Percentiles rank a stretch among this genome's conserved stretches.
phyloP scores from a whole-genome alignment of 2,888 invertebrate genomes.

The Sisyra terminalis region DNA sequence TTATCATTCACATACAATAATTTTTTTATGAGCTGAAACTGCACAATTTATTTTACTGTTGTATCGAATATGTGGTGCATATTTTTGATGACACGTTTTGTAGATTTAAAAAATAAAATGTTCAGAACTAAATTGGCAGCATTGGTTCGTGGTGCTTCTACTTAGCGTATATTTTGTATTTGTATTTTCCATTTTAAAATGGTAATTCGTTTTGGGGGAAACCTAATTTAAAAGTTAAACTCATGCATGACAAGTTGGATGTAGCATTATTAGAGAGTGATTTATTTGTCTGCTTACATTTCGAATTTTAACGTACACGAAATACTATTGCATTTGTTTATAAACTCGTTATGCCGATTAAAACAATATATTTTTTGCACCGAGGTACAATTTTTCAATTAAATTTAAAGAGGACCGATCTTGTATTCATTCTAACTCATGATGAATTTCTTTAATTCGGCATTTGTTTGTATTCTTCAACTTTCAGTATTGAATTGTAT shows the following conservation, averaged over 20 bases:
- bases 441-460: no score
- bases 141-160: background rate
- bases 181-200: conserved; percentile 6
- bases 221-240: conserved; percentile 6
- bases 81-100: background rate
- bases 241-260: conserved; percentile 2
- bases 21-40: background rate
- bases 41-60: background rate
- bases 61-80: background rate
- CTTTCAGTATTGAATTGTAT: no score
- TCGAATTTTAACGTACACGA: background rate
- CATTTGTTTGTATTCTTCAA: no score
- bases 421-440: no score
- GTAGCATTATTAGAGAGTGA: no score
- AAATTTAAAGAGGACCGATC: no score
- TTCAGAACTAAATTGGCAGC: background rate
- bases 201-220: conserved; percentile 6
- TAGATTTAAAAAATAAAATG: background rate
- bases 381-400: no score
- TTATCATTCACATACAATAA: no score
- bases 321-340: background rate
- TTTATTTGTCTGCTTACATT: background rate
- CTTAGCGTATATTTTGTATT: background rate
- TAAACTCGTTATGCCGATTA: no score
- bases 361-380: no score